Conservation (phyloP, 2,888 invertebrate genomes). For the Nycteola revayana region DNA sequence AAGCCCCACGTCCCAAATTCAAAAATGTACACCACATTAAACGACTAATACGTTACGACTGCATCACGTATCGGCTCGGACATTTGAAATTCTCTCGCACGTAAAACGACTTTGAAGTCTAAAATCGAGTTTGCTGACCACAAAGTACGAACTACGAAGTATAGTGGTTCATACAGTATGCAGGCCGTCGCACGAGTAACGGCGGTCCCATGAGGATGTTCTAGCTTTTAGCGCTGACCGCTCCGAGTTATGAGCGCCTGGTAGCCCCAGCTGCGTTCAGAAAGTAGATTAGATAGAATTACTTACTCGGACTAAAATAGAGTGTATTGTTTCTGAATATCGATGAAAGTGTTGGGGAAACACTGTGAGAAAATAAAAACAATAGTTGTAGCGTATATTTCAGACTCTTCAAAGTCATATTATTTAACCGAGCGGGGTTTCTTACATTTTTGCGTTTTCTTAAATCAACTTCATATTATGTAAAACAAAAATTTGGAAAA, state of each 20-base stretch:
- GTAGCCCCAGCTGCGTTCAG: conserved; percentile 39
- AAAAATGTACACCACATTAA: conserved; percentile 18
- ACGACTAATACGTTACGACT: conserved; percentile 29
- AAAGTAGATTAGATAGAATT: conserved; percentile 38
- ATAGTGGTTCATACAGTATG: conserved; percentile 66
- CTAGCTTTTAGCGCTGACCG: conserved; percentile 62
- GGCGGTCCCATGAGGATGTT: conserved; percentile 48
- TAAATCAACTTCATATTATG: no score
- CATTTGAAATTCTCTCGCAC: conserved; percentile 34
- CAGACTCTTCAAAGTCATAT: no score
- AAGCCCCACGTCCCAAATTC: conserved; percentile 24
- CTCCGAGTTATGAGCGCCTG: conserved; percentile 51
- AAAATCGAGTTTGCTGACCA: conserved; percentile 78
- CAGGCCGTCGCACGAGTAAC: conserved; percentile 48
- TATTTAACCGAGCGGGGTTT: no score
- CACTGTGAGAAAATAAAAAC: no score
- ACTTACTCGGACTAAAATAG: conserved; percentile 27
- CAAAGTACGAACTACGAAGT: conserved; percentile 59
- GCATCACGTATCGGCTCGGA: conserved; percentile 37
- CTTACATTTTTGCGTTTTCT: no score
- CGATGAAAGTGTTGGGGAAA: conserved; percentile 1
- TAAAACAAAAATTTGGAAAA: no score
- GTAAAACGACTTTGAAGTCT: conserved; percentile 71
- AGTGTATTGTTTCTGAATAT: conserved; percentile 26
- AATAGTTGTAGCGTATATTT: no score